Evolutionary conservation across 2,888 invertebrate species (phyloP), one percentile per base, ranked within the genome.

Genomic region (Ophion obscuratus): DNA sequence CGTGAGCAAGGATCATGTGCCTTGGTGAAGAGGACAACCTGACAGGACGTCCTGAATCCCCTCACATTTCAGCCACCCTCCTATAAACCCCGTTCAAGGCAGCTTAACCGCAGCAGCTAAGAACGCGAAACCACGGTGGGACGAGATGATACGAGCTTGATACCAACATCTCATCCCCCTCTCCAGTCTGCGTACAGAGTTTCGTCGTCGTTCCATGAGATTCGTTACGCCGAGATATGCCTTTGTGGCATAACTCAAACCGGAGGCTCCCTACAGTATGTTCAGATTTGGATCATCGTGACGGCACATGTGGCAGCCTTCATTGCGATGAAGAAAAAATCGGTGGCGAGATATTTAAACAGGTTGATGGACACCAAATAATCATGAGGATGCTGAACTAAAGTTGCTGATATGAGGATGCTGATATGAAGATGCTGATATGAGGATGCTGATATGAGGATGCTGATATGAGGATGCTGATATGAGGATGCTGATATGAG

Each of bases 81-180:
- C 17, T 47, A 68, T 68, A 73, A 67, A 68, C 44, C 14, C n/a
- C 36, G n/a, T 70, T 79, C 57, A 53, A 53, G 62, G 59, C 64
- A 64, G 77, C 64, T 70, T 78, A 78, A 85, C 83, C 82, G 76
- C 80, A 85, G 67, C 71, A 83, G 79, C 85, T 85, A 80, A 80
- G 85, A 74, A 80, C 53, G 76, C 66, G 57, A 79, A 75, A 82
- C 82, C 81, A 57, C 83, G 53, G 66, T 62, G 62, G 47, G 76
- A 80, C 85, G 83, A 80, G 80, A 83, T 76, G 70, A 73, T 70
- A 47, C 77, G 20, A 44, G 79, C 83, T 83, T 83, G 83, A 85
- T 82, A 53, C 74, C 81, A 36, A 74, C 70, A 70, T 71, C 78
- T 59, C 73, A 73, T 81, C 66, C 80, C 36, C 27, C 11, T 40